Base-by-base conservation (phyloP, 2,888 invertebrate genomes). In the Eumacrocentrus americanus region DNA sequence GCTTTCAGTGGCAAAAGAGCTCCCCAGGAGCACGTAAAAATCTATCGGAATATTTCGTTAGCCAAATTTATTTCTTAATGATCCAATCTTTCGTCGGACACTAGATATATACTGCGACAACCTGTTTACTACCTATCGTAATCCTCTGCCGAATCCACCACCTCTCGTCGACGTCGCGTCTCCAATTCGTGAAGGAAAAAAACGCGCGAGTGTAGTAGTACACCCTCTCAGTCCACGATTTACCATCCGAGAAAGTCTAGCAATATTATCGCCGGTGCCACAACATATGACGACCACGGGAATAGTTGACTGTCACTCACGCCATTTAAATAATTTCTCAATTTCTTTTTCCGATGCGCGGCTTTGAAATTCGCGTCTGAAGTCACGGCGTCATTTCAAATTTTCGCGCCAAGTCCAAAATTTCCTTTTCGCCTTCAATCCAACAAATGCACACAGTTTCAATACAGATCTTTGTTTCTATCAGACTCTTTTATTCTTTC, bases 171-270 rank as follows among this genome's bases (percentile, higher is more conserved):
- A 29, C 61, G 56, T 63, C 58, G 54, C 61, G 52, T 3, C 14
- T 37, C 22, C n/a, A n/a, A n/a, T 51, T 12, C 38, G 29, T 29
- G 29, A 29, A 29, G 4, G 1, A 46, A 23, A 42, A 46, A 46
- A 46, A 44, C 44, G 46, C 46, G 46, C 42, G 42, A 42, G 16
- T 16, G 42, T 16, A 42, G 12, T n/a, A 12, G 42, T 14, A 3
- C n/a, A 23, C 25, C 7, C 46, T 11, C 11, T 5, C 5, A 67
- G 73, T 75, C 70, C 66, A 63, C 70, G 69, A 72, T 72, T 72
- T 71, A 67, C 70, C 73, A 70, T 70, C 69, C 67, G 68, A 72
- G 73, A 71, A 72, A 51, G 23, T 70, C n/a, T n/a, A n/a, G n/a
- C 37, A 52, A 35, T 44, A 14, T 56, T 42, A 20, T 50, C 42